Percentiles rank a stretch among this genome's conserved stretches.
Evolutionary conservation across 2,888 invertebrate species (phyloP).

Genomic region (Iphiclides podalirius): DNA sequence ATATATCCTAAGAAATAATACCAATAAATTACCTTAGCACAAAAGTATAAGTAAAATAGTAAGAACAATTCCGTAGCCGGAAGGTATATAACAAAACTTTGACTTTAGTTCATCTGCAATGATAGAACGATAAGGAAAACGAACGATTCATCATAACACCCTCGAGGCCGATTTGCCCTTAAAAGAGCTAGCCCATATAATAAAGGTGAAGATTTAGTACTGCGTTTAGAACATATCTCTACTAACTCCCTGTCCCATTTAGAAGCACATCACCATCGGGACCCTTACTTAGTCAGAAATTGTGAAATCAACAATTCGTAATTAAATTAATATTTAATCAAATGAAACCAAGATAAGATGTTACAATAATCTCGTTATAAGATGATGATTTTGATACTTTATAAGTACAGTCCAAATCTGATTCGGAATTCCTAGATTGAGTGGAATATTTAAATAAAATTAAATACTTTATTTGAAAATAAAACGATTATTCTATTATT

Average conservation of each 20-base stretch:
- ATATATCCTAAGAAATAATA: too few relatives aligned
- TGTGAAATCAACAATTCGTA: not conserved
- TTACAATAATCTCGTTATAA: too few relatives aligned
- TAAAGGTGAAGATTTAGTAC: slow-evolving; percentile 19
- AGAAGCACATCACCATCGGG: not conserved
- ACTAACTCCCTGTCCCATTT: slow-evolving; percentile 4
- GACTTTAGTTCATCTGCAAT: slow-evolving; percentile 8
- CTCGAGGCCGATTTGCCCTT: slow-evolving; percentile 69
- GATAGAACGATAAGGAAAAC: slow-evolving; percentile 28
- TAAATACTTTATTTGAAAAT: too few relatives aligned
- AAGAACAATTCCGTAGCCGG: not conserved
- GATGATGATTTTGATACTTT: too few relatives aligned
- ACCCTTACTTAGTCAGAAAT: not conserved
- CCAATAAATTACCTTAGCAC: too few relatives aligned
- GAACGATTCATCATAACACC: slow-evolving; percentile 75
- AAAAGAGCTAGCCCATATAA: slow-evolving; percentile 34
- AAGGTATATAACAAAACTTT: slow-evolving; percentile 1
- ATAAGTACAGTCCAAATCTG: too few relatives aligned
- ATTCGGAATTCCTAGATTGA: too few relatives aligned
- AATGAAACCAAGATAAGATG: not conserved
- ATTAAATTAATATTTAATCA: not conserved
- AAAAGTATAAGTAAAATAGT: too few relatives aligned
- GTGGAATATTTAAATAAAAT: too few relatives aligned
- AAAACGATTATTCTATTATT: too few relatives aligned
- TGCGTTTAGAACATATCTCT: slow-evolving; percentile 10